These are phyloP conservation scores for Drosophila gaucha DNA, from an alignment of 2,888 invertebrate genomes.

Conservation along the genomic window DNA sequence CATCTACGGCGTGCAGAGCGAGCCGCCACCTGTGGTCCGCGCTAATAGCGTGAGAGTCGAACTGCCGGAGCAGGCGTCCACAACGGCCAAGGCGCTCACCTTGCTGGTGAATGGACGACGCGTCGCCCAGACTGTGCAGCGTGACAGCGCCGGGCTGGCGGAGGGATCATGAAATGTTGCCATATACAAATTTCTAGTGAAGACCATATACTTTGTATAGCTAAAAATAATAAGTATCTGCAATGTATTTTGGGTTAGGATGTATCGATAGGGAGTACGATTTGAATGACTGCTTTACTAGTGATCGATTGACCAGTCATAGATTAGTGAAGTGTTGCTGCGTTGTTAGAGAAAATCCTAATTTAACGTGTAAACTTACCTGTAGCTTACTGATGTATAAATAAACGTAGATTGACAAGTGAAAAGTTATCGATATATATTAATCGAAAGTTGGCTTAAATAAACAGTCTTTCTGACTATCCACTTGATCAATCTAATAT, in stretches of 20 bases:
- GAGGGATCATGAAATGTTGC: background rate
- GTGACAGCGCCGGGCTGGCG: background rate
- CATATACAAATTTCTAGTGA: background rate
- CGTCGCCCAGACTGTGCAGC: conserved; percentile 6
- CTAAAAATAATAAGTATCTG: background rate
- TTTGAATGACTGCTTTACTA: background rate
- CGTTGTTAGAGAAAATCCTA: background rate
- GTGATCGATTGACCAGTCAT: background rate
- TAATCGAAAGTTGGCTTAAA: too few relatives aligned
- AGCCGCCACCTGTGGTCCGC: background rate
- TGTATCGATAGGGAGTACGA: too few relatives aligned
- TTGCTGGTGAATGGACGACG: conserved; percentile 36
- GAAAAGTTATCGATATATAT: background rate
- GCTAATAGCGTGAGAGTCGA: background rate
- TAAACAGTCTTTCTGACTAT: too few relatives aligned
- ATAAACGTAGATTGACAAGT: background rate
- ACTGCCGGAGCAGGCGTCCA: background rate
- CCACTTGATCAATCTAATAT: background rate
- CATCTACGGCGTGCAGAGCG: background rate
- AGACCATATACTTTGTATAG: background rate
- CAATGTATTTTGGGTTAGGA: background rate
- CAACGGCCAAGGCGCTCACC: conserved; percentile 2
- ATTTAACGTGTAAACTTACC: background rate
- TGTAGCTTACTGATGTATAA: background rate
- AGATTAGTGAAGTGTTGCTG: background rate